These are phyloP conservation scores for Drosophila trapezifrons DNA, from an alignment of 1,140 invertebrate genomes.

Conservation along the genomic window DNA sequence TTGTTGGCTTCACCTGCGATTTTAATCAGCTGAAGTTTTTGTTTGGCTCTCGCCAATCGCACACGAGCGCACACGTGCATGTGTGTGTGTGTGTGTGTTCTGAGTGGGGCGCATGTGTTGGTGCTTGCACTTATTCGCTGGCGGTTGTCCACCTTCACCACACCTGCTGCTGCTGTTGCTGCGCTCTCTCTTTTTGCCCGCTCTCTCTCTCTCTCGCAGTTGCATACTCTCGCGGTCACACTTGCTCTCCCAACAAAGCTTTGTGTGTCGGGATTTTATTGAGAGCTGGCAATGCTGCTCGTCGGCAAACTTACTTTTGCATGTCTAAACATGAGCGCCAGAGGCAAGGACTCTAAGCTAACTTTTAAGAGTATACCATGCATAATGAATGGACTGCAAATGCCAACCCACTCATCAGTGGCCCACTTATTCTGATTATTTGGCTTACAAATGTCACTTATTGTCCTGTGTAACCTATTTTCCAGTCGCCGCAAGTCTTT, in stretches of 20 bases:
- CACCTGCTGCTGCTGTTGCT: constrained; percentile 77
- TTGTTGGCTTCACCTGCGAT: constrained; percentile 68
- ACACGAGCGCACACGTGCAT: neutral
- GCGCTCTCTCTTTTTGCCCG: constrained; percentile 15
- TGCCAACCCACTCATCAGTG: no score
- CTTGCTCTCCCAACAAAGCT: constrained; percentile 16
- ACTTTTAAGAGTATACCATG: neutral
- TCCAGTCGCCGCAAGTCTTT: constrained; percentile 86
- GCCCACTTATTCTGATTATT: neutral
- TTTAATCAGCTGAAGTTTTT: constrained; percentile 73
- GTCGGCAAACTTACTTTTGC: constrained; percentile 1
- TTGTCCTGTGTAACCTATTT: constrained; percentile 4
- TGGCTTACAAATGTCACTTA: no score
- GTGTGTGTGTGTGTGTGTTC: neutral
- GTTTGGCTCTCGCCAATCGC: constrained; percentile 41
- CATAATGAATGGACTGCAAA: no score
- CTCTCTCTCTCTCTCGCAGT: neutral
- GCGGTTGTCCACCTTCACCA: constrained; percentile 68
- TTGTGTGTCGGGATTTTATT: constrained; percentile 10
- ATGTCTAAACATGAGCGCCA: constrained; percentile 19
- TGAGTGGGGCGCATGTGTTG: constrained; percentile 10
- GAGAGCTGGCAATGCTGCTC: constrained; percentile 55
- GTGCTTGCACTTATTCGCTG: constrained; percentile 35
- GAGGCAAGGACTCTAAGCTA: neutral
- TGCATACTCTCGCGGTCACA: neutral